Conservation (phyloP, 2,113 vertebrate genomes). For the Scomber japonicus region DNA sequence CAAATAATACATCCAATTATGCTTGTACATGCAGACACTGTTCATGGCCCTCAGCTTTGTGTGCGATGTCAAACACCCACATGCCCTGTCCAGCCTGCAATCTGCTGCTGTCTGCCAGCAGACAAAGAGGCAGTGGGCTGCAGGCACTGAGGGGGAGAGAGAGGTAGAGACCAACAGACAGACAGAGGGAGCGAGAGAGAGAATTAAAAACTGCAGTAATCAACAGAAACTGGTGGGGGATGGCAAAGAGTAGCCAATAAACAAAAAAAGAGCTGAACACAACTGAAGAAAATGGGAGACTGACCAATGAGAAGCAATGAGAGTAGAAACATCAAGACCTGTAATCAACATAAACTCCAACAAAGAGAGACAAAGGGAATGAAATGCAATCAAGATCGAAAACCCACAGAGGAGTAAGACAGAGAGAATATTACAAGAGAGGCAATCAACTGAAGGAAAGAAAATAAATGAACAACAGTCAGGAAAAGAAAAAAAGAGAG, state of each 20-base stretch:
- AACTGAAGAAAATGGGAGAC: neutral
- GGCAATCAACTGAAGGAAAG: neutral
- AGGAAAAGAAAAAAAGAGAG: slow-evolving; percentile 1
- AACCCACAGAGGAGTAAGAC: neutral
- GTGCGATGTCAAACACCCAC: slow-evolving; percentile 64
- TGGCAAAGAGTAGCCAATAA: neutral
- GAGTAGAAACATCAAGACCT: neutral
- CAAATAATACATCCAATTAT: slow-evolving; percentile 45
- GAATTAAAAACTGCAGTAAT: slow-evolving; percentile 38
- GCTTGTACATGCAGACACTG: slow-evolving; percentile 48
- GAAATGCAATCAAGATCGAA: neutral
- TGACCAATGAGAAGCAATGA: neutral
- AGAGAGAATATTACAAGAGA: neutral
- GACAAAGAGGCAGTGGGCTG: slow-evolving; percentile 49
- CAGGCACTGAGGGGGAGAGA: slow-evolving; percentile 1
- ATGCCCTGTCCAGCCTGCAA: slow-evolving; percentile 63
- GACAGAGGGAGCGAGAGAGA: slow-evolving; percentile 4
- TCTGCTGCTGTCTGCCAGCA: slow-evolving; percentile 65
- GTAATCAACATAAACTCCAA: slow-evolving; percentile 14
- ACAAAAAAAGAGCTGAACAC: neutral
- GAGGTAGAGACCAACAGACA: neutral
- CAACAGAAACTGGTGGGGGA: slow-evolving; percentile 31
- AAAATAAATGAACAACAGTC: slow-evolving; percentile 15
- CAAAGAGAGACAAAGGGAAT: neutral
- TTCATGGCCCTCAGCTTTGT: slow-evolving; percentile 47